phyloP scores from a whole-genome alignment of 2,888 invertebrate genomes.

The Drosophila crucigera region DNA sequence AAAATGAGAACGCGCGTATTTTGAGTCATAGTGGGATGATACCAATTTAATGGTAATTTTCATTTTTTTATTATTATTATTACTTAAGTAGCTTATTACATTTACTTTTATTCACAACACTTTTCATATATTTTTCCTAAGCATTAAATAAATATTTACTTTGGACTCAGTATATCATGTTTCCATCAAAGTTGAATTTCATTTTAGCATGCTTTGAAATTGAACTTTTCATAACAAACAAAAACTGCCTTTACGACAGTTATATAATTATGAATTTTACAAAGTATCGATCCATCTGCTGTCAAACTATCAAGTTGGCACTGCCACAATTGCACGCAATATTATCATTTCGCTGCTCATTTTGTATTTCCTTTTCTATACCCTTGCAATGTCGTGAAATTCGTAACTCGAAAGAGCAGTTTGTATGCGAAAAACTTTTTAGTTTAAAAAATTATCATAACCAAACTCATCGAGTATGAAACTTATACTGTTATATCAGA shows the following conservation, averaged over 20 bases:
- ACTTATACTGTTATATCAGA: not conserved
- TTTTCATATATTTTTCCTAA: not conserved
- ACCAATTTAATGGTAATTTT: not conserved
- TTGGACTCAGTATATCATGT: not conserved
- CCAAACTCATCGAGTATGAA: not conserved
- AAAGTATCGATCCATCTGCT: slow-evolving; percentile 4
- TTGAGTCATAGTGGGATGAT: not conserved
- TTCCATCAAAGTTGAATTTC: not conserved
- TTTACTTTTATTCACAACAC: not conserved
- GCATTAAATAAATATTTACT: not conserved
- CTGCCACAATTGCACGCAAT: slow-evolving; percentile 6
- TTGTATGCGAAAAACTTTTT: not conserved
- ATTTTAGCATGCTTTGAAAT: not conserved
- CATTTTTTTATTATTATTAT: not conserved
- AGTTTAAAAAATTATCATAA: not conserved
- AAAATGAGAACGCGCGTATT: not conserved
- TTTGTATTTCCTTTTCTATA: not conserved
- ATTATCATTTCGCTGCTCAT: not conserved
- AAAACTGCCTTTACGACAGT: not conserved
- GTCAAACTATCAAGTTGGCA: not conserved
- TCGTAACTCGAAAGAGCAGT: not conserved
- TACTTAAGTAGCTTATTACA: not conserved
- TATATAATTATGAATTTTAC: slow-evolving; percentile 9
- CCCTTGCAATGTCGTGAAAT: not conserved
- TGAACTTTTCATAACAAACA: not conserved